Percentiles rank a stretch among this genome's conserved stretches.
phyloP scores from a whole-genome alignment of 1,140 invertebrate species.

The Euura saliciscinereae region DNA sequence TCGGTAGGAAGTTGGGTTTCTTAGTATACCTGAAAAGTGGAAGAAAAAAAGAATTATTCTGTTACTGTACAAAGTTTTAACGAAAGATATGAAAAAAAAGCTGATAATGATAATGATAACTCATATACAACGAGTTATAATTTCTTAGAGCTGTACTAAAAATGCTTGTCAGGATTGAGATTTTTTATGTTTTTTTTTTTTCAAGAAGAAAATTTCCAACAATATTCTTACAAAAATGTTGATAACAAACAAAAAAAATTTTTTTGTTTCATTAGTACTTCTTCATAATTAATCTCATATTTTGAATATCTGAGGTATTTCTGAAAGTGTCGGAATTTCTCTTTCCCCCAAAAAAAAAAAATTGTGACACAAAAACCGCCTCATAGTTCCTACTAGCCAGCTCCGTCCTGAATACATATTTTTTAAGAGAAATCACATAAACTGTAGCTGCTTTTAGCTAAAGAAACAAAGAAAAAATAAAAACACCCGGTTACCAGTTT shows the following conservation, averaged over 20 bases:
- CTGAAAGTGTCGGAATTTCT: background rate
- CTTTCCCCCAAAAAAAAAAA: background rate
- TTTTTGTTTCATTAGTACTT: too few relatives aligned
- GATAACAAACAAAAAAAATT: too few relatives aligned
- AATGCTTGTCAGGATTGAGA: background rate
- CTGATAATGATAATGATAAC: background rate
- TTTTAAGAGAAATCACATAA: background rate
- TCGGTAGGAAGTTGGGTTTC: background rate
- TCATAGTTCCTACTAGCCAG: constrained; percentile 44
- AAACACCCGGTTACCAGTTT: too few relatives aligned
- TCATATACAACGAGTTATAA: background rate
- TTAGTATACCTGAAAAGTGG: background rate
- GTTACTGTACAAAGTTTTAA: background rate
- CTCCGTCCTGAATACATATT: constrained; percentile 32
- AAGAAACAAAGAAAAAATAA: too few relatives aligned
- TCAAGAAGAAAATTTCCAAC: too few relatives aligned
- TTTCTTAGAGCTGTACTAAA: background rate
- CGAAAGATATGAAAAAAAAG: background rate
- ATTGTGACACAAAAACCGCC: constrained; percentile 26
- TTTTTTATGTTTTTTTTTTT: too few relatives aligned
- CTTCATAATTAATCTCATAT: too few relatives aligned
- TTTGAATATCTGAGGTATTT: background rate
- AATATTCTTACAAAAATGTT: too few relatives aligned
- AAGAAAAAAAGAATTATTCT: background rate
- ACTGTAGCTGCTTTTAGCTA: too few relatives aligned